phyloP scores from a whole-genome alignment of 2,797 vertebrate species.

The Columba guinea region DNA sequence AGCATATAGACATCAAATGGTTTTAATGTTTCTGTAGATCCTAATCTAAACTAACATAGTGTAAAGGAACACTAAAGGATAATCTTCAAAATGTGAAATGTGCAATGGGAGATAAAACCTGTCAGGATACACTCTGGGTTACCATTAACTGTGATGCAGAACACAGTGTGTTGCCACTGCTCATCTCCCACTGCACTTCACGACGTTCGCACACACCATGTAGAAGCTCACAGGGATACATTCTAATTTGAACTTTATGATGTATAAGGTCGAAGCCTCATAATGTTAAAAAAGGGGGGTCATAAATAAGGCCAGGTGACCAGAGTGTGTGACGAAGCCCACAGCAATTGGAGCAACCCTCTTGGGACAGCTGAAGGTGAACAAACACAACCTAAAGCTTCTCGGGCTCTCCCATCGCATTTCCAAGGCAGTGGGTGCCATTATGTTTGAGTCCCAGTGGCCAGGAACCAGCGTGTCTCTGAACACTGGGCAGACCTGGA shows the following conservation, averaged over 20 bases:
- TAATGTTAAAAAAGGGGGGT: neutral
- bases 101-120: neutral
- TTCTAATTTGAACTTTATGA: neutral
- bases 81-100: neutral
- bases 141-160: neutral
- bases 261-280: neutral
- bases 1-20: neutral
- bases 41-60: neutral
- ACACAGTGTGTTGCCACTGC: neutral
- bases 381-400: neutral
- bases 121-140: neutral
- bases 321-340: neutral
- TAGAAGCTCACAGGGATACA: neutral
- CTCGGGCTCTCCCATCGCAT: neutral
- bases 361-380: neutral
- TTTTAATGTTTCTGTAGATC: neutral
- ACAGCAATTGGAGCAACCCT: neutral
- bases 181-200: neutral
- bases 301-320: neutral
- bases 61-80: neutral
- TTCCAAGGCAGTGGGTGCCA: neutral
- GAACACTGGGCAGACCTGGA: neutral
- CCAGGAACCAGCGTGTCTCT: neutral
- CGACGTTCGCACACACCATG: rapidly evolving
- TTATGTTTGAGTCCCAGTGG: too few relatives aligned